Evolutionary conservation across 2,797 vertebrate genomes (phyloP), one percentile per base, ranked within the genome.

Genomic region (Pteronotus mesoamericanus): DNA sequence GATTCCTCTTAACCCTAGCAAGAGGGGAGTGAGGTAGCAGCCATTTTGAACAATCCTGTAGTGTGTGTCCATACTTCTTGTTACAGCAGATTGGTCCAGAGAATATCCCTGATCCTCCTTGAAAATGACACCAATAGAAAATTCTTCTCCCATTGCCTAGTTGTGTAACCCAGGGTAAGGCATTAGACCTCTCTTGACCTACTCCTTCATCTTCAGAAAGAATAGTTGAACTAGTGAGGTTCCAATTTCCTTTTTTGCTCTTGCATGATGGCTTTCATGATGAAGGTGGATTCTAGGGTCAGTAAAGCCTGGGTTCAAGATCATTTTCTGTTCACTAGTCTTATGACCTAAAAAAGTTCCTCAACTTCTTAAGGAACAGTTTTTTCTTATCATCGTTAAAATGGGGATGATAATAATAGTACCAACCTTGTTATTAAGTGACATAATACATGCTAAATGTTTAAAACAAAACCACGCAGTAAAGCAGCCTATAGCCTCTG

Each of bases 111-210:
- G 6, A 71, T 29, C 48, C 16, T 69, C 51, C 64, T 86, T 55
- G 53, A 72, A 96, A 88, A 92, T 18, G 34, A 87, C 44, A 71
- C 18, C 72, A 84, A n/a, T 0, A 64, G 80, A 93, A 95, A 93
- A 18, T 37, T n/a, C 21, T 55, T 74, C 53, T 78, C 77, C 51
- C 7, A 34, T 34, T 94, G 61, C n/a, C 87, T 94, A 68, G 11
- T 46, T 57, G 2, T 64, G 12, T 57, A 46, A 82, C 6, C 26
- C 39, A 53, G 14, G 11, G 14, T 21, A 55, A 48, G 4, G 21
- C 71, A 83, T 53, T 61, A 44, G 48, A 87, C 15, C 42, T 93
- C 69, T 64, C 66, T 85, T 92, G 21, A 59, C 18, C 9, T 71
- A 42, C 18, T 92, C 85, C 10, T 86, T 91, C 32, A 90, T 57